These are phyloP conservation scores for Podotricha telesiphe DNA, from an alignment of 2,888 invertebrate genomes.

Conservation along the genomic window DNA sequence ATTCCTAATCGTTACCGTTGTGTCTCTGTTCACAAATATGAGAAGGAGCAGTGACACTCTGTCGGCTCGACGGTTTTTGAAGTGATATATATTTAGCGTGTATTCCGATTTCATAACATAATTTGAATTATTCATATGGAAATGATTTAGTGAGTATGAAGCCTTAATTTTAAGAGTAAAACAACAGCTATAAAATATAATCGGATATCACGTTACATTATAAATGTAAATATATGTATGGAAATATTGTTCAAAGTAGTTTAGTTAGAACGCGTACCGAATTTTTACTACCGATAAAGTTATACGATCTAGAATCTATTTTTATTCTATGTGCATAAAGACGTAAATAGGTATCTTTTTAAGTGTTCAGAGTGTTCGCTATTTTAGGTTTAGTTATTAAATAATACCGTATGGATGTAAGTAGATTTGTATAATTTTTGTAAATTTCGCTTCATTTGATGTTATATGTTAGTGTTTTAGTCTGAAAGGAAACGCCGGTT, in stretches of 20 bases:
- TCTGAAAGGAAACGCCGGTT: constrained; percentile 84
- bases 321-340: constrained; percentile 60
- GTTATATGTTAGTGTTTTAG: constrained; percentile 79
- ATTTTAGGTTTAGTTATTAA: constrained; percentile 62
- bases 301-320: constrained; percentile 52
- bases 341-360: constrained; percentile 59
- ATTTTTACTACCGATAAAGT: constrained; percentile 77
- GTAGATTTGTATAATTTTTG: constrained; percentile 69
- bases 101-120: not conserved
- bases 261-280: constrained; percentile 70
- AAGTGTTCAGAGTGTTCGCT: constrained; percentile 79
- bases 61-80: constrained; percentile 66
- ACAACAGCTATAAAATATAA: not conserved
- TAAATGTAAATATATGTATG: constrained; percentile 72
- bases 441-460: constrained; percentile 79
- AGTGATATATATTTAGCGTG: constrained; percentile 63
- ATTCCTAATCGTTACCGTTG: constrained; percentile 48
- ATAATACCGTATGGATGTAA: constrained; percentile 69
- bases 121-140: not conserved
- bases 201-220: constrained; percentile 23
- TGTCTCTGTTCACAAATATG: constrained; percentile 36
- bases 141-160: not conserved
- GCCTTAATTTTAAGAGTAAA: not conserved
- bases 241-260: constrained; percentile 59
- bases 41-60: constrained; percentile 51